These are phyloP conservation scores for Porites lutea DNA, from an alignment of 64 coral and sea anemone species.

Conservation along the genomic window DNA sequence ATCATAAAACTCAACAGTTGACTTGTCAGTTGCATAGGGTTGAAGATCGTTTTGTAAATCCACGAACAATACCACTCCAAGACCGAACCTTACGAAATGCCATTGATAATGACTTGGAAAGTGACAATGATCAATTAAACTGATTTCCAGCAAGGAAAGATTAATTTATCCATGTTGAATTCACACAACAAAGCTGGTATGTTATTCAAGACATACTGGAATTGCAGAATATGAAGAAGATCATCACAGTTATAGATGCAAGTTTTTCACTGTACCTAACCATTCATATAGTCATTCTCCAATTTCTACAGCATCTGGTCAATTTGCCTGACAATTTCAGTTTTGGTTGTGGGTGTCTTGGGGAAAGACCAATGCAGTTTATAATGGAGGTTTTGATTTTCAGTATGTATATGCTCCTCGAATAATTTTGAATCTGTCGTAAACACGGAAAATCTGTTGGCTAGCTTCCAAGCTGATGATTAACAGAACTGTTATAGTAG, in stretches of 20 bases:
- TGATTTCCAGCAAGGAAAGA: neutral
- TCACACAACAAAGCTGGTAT: too few relatives aligned
- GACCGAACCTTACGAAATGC: neutral
- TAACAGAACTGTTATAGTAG: too few relatives aligned
- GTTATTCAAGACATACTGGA: too few relatives aligned
- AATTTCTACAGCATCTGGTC: neutral
- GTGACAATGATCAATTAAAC: slow-evolving; percentile 4
- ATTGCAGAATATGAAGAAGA: too few relatives aligned
- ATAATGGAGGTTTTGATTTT: slow-evolving; percentile 10
- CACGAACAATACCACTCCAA: neutral
- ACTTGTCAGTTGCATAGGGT: too few relatives aligned
- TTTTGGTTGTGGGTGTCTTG: too few relatives aligned
- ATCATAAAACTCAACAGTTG: too few relatives aligned
- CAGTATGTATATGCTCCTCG: neutral
- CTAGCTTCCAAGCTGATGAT: neutral
- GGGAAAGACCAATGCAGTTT: neutral
- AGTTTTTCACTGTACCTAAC: neutral
- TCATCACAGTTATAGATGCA: too few relatives aligned
- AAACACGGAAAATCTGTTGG: neutral
- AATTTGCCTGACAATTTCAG: slow-evolving; percentile 8
- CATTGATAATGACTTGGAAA: neutral
- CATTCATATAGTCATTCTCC: neutral
- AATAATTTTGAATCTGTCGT: neutral
- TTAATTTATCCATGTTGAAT: too few relatives aligned
- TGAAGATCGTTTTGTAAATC: too few relatives aligned